A percentile compares a stretch with the other conserved stretches of the same genome.
phyloP scores from a whole-genome alignment of 2,113 vertebrate genomes.

The Erythrolamprus reginae region DNA sequence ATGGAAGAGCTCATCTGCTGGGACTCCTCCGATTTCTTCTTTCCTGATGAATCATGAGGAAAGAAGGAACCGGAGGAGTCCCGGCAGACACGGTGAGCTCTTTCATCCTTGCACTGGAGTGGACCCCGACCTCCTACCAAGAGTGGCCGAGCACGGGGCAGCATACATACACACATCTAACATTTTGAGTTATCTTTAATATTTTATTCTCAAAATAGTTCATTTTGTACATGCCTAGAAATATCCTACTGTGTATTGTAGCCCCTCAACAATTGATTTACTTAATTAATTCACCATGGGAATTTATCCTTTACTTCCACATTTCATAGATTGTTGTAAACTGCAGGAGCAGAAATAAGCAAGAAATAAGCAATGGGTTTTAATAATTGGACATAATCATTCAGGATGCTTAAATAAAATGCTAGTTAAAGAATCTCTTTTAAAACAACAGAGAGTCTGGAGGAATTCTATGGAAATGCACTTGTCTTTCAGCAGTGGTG shows the following conservation, averaged over 20 bases:
- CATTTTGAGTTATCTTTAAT: not conserved
- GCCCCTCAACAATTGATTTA: not conserved
- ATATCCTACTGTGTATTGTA: not conserved
- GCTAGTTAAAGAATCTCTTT: not conserved
- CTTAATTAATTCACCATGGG: not conserved
- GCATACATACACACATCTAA: too few relatives aligned
- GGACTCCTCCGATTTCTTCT: too few relatives aligned
- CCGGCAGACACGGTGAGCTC: too few relatives aligned
- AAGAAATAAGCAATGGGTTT: not conserved
- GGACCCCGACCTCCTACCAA: too few relatives aligned
- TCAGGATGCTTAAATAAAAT: not conserved
- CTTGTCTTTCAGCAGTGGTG: not conserved
- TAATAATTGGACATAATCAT: not conserved
- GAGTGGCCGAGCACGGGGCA: too few relatives aligned
- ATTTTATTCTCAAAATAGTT: not conserved
- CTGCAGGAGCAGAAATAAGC: not conserved
- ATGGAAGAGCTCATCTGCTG: too few relatives aligned
- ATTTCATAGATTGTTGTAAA: not conserved
- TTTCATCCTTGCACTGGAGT: too few relatives aligned
- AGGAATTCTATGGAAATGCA: not conserved
- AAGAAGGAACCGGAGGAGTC: too few relatives aligned
- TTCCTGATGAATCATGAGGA: too few relatives aligned
- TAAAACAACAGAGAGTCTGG: not conserved
- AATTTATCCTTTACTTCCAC: not conserved
- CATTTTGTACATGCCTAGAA: not conserved